Base-by-base conservation (phyloP, 2,888 invertebrate species). In the Drosophila lacicola region DNA sequence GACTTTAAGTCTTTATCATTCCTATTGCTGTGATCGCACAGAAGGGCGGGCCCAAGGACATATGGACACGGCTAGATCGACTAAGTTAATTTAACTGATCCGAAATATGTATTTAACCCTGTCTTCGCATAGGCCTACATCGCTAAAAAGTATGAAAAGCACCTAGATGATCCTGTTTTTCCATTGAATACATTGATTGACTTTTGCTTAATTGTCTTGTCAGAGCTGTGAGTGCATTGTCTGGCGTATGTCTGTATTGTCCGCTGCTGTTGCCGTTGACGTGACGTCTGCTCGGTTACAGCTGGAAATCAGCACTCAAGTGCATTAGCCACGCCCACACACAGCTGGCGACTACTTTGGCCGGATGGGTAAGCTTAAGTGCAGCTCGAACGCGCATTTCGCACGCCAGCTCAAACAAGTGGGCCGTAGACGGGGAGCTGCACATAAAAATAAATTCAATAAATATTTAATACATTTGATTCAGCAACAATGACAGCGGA, bases 391-490 rank as follows among this genome's bases (percentile, higher is more conserved):
- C 50, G 58, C 58, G 69, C 34, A 47, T 51, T 70, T 71, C 29
- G 57, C 41, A 41, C 50, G 37, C 61, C 74, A 74, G 45, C 47
- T 60, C 49, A 51, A 65, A 65, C 44, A 45, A 62, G n/a, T 17
- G 41, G 29, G 0, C 34, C 17, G 13, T n/a, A 10, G 36, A 33
- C 19, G 14, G 51, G 36, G 10, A 10, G 51, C 46, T 44, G 46
- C 37, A 50, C 62, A 73, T 69, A 74, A 72, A 83, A 84, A 83
- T 84, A 87, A 84, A 83, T 87, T 84, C 87, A 73, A 83, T 83
- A 82, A 68, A 83, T 83, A 71, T 83, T 83, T 87, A 83, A 87
- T 83, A 78, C 75, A 64, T 73, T 63, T 78, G 82, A 81, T 63
- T 69, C 77, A 51, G 69, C 71, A 79, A 81, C 79, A 86, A 77